Percentiles rank a stretch among this genome's conserved stretches.
Conservation (phyloP, 2,113 vertebrate genomes). For the Motacilla tschutschensis region DNA sequence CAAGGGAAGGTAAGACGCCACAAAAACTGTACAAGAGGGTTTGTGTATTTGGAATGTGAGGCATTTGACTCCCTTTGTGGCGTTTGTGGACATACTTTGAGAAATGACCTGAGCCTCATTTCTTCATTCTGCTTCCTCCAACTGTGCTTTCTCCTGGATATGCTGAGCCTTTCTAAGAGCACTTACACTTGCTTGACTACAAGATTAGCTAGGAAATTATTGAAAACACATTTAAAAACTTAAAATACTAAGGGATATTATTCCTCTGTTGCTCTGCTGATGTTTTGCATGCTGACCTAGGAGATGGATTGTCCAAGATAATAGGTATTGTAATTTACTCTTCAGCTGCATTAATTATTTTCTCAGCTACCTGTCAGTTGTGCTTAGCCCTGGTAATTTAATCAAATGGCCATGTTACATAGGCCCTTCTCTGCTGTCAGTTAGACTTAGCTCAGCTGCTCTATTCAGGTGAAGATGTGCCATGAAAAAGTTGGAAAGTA, state of each 20-base stretch:
- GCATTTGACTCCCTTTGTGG: neutral
- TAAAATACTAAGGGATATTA: neutral
- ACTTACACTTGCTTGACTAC: neutral
- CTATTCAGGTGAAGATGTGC: neutral
- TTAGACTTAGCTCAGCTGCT: neutral
- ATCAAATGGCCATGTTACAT: neutral
- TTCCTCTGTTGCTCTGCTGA: neutral
- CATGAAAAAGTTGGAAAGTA: neutral
- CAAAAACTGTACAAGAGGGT: neutral
- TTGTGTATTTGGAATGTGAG: neutral
- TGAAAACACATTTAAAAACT: neutral
- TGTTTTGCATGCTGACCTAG: neutral
- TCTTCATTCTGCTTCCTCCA: neutral
- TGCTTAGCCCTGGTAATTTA: neutral
- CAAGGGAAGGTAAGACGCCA: neutral
- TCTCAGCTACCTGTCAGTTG: neutral
- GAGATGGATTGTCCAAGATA: neutral
- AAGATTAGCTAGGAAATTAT: neutral
- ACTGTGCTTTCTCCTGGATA: neutral
- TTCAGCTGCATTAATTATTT: neutral
- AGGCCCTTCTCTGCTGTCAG: neutral
- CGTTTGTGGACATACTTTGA: neutral
- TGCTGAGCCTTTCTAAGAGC: neutral
- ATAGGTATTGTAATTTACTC: slow-evolving; percentile 10
- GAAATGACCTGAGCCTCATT: neutral